A percentile compares a stretch with the other conserved stretches of the same genome.
Conservation (phyloP, 37 sponge, comb jelly and placozoan genomes). For the Chondrilla cf. caribensis region DNA sequence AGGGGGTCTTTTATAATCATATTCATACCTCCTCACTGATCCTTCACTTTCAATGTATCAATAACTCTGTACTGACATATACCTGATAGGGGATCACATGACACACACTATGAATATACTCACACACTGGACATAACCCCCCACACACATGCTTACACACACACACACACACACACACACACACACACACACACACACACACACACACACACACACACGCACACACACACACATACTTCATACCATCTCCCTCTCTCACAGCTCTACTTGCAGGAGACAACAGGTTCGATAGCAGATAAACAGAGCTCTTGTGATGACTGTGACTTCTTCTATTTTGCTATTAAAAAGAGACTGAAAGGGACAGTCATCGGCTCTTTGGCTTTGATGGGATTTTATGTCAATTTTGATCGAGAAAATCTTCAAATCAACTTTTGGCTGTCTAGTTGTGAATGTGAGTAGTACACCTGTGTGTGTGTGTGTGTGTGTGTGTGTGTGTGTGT, state of each 20-base stretch:
- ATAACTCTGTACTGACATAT: too few relatives aligned
- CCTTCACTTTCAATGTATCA: too few relatives aligned
- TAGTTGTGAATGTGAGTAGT: slow-evolving; percentile 38
- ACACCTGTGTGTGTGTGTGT: not conserved
- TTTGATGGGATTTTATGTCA: slow-evolving; percentile 42
- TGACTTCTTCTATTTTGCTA: slow-evolving; percentile 29
- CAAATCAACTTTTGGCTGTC: slow-evolving; percentile 47
- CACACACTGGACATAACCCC: too few relatives aligned
- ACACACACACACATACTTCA: too few relatives aligned
- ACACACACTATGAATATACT: too few relatives aligned
- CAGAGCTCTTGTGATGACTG: not conserved
- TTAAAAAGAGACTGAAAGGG: slow-evolving; percentile 19
- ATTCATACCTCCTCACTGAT: not conserved
- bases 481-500: slow-evolving; percentile 1
- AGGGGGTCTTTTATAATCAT: not conserved
- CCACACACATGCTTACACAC: too few relatives aligned
- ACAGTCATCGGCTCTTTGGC: slow-evolving; percentile 51
- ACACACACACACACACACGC: too few relatives aligned
- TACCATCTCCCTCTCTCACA: too few relatives aligned
- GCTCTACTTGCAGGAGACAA: slow-evolving; percentile 32
- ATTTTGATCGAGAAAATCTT: slow-evolving; percentile 42
- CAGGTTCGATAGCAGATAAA: not conserved
- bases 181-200: too few relatives aligned
- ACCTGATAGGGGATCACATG: too few relatives aligned
- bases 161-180: too few relatives aligned